Evolutionary conservation across 2,888 invertebrate species (phyloP).

Genomic region (Aspidiotus rigidus): DNA sequence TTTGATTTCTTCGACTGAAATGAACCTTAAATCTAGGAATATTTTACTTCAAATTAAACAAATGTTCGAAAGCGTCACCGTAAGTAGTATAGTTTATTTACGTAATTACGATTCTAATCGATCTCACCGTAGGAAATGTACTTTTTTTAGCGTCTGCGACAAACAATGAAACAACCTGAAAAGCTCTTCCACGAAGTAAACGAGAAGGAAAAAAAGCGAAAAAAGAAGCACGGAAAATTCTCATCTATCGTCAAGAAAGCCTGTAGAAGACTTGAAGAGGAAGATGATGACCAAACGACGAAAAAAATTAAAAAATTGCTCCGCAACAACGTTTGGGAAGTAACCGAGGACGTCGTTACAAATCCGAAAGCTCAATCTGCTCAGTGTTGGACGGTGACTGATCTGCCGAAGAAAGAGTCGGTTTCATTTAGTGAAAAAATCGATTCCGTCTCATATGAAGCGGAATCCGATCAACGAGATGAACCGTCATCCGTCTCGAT

Average conservation of each 20-base stretch:
- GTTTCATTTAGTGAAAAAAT: no score
- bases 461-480: no score
- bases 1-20: constrained; percentile 38
- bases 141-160: constrained; percentile 8
- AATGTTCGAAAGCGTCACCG: constrained; percentile 23
- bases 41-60: constrained; percentile 21
- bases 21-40: constrained; percentile 19
- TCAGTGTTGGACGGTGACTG: not conserved
- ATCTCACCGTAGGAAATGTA: not conserved
- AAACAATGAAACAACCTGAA: constrained; percentile 3
- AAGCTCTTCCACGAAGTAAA: constrained; percentile 9
- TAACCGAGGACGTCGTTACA: not conserved
- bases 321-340: not conserved
- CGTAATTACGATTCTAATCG: not conserved
- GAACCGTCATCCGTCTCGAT: no score
- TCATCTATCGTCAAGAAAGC: constrained; percentile 11
- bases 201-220: constrained; percentile 12
- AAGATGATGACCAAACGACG: not conserved
- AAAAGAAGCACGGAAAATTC: constrained; percentile 1
- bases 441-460: no score
- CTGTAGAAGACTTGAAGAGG: constrained; percentile 14
- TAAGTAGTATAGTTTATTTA: not conserved
- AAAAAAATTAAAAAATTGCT: not conserved
- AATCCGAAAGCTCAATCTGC: not conserved
- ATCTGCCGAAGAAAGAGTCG: not conserved